Base-by-base conservation (phyloP, 2,113 vertebrate species). In the Coryphaenoides rupestris region DNA sequence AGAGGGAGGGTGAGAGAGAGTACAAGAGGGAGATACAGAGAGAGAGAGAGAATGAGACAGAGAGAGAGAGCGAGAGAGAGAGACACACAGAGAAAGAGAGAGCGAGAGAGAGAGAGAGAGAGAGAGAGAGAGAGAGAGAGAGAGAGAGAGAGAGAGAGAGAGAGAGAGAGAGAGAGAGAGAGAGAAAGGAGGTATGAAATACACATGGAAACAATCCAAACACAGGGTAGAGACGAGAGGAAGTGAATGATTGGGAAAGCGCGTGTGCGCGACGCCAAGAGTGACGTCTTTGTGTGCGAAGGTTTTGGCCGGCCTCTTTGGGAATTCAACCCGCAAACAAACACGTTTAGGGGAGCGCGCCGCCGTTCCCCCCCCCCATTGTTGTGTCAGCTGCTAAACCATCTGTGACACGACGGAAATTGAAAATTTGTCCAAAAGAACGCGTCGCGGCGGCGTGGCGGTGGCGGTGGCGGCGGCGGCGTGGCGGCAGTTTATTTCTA, bases 321-420 rank as follows among this genome's bases (percentile, higher is more conserved):
- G 68, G 60, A 54, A 55, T 68, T 58, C 62, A 65, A 61, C 21
- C 59, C n/a, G 46, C 33, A 45, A 52, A 52, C 60, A 62, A 70
- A 68, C 23, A 28, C 26, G 49, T 56, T 63, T 55, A 53, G 62
- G 53, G 74, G 52, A 22, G 12, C 59, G 46, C 28, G 49, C 66
- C 58, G 62, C 55, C 68, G 66, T 60, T n/a, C n/a, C n/a, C n/a
- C n/a, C n/a, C n/a, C 60, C 40, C 4, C 52, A 57, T 46, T n/a
- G 72, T 59, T 60, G 55, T 60, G 60, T 77, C 63, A 74, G 59
- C 57, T 73, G 74, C 65, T 62, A 77, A 82, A 80, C 79, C 76
- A 81, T 81, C 67, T 61, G 66, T 78, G 68, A 73, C 60, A 53
- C 19, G 53, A 55, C n/a, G 46, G 16, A 71, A 74, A 73, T 66